A percentile compares a stretch with the other conserved stretches of the same genome.
Conservation (phyloP, 2,888 invertebrate species). For the Volucella inanis region DNA sequence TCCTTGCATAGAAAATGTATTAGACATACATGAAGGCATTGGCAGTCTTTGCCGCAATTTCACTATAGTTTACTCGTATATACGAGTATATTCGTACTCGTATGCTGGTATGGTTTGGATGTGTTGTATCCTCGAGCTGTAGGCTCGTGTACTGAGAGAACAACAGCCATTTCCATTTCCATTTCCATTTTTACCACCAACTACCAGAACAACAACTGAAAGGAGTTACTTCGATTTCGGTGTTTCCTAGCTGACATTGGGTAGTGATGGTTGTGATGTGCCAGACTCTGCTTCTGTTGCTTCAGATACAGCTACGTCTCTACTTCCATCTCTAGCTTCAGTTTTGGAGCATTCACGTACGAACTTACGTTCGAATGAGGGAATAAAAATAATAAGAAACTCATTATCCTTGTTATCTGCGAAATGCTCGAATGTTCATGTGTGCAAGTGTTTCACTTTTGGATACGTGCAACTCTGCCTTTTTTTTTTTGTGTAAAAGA, state of each 20-base stretch:
- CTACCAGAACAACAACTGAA: constrained; percentile 44
- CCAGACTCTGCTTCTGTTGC: background rate
- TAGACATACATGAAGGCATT: constrained; percentile 46
- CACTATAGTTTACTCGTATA: too few relatives aligned
- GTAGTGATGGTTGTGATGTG: background rate
- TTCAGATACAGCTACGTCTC: too few relatives aligned
- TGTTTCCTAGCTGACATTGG: constrained; percentile 8
- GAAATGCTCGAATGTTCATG: constrained; percentile 62
- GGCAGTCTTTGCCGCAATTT: constrained; percentile 1
- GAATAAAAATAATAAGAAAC: constrained; percentile 74
- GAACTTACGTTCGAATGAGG: constrained; percentile 61
- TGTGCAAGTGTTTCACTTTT: constrained; percentile 61
- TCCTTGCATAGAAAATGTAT: constrained; percentile 53
- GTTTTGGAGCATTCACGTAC: constrained; percentile 52
- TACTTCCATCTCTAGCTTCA: too few relatives aligned
- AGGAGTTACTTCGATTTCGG: constrained; percentile 54
- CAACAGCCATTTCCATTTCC: constrained; percentile 41
- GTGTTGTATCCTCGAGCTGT: constrained; percentile 10
- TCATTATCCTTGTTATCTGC: constrained; percentile 73
- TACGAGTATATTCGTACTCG: constrained; percentile 15
- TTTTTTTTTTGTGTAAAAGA: constrained; percentile 8
- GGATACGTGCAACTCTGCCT: constrained; percentile 27
- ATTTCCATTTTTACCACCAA: constrained; percentile 15
- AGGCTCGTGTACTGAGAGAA: constrained; percentile 21
- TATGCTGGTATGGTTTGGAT: constrained; percentile 20